Percentiles rank a stretch among this genome's conserved stretches.
Conservation (phyloP, 2,113 vertebrate species). For the Brevimyrus niger region DNA sequence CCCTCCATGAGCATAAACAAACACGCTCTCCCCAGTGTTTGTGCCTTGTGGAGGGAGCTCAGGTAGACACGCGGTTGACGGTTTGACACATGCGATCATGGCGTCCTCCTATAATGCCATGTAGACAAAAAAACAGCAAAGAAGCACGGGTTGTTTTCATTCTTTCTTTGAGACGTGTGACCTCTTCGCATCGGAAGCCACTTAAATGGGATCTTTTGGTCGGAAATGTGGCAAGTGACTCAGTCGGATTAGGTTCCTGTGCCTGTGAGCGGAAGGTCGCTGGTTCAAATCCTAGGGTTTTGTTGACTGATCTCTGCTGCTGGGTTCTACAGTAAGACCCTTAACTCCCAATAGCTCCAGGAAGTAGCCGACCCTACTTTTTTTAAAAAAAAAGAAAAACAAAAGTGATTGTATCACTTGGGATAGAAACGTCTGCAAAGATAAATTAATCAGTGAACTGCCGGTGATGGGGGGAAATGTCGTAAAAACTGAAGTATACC, state of each 20-base stretch:
- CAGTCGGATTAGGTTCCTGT: background rate
- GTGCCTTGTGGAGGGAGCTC: constrained; percentile 22
- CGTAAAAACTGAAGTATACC: background rate
- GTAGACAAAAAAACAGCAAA: constrained; percentile 20
- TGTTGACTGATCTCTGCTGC: background rate
- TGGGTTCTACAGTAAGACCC: background rate
- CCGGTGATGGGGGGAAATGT: background rate
- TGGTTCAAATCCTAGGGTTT: background rate
- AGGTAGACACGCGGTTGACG: constrained; percentile 32
- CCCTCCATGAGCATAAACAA: constrained; percentile 1
- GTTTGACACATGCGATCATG: constrained; percentile 31
- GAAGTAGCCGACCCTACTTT: background rate
- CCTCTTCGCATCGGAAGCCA: background rate
- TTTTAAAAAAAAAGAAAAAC: background rate
- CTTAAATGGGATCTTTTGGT: background rate
- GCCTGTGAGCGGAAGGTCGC: background rate
- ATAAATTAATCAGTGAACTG: background rate
- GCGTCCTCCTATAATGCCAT: constrained; percentile 24
- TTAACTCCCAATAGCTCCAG: background rate
- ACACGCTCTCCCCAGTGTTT: background rate
- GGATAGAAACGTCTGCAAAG: background rate
- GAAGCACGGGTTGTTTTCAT: background rate
- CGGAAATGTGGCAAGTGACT: background rate
- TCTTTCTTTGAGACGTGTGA: background rate
- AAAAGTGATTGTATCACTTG: background rate